Percentiles rank a stretch among this genome's conserved stretches.
These are phyloP conservation scores for Hippocampus zosterae DNA, from an alignment of 2,113 vertebrate species.

Conservation along the genomic window DNA sequence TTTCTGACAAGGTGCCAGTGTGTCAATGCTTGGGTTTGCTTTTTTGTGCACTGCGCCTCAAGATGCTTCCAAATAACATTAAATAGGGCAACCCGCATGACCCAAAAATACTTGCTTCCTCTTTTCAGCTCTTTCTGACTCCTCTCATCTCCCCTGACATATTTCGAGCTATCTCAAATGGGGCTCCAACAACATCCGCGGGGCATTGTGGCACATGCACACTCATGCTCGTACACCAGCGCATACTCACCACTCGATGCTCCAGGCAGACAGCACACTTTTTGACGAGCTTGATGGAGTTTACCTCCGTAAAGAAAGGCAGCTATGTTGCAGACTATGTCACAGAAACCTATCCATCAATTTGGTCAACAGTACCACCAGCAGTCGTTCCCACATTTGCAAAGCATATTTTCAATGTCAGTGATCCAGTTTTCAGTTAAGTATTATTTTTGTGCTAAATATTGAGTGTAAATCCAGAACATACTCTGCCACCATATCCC, in stretches of 20 bases:
- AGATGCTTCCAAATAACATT: slow-evolving; percentile 44
- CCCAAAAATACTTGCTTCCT: slow-evolving; percentile 59
- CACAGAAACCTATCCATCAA: slow-evolving; percentile 37
- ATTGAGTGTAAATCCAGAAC: slow-evolving; percentile 21
- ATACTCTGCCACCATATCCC: neutral
- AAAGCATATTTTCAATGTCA: neutral
- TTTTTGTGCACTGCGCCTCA: slow-evolving; percentile 12
- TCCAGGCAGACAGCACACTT: slow-evolving; percentile 55
- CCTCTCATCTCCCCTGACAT: slow-evolving; percentile 37
- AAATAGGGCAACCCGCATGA: slow-evolving; percentile 67
- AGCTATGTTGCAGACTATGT: slow-evolving; percentile 48
- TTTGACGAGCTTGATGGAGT: slow-evolving; percentile 50
- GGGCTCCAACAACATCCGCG: slow-evolving; percentile 59
- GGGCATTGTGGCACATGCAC: slow-evolving; percentile 55
- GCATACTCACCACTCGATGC: slow-evolving; percentile 38
- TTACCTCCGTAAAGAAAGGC: slow-evolving; percentile 55
- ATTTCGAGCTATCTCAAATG: slow-evolving; percentile 42
- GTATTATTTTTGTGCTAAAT: neutral
- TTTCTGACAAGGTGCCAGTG: slow-evolving; percentile 2
- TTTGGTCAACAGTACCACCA: slow-evolving; percentile 28
- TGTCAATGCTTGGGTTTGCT: slow-evolving; percentile 3
- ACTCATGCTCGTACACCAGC: slow-evolving; percentile 24
- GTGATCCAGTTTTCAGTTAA: slow-evolving; percentile 7
- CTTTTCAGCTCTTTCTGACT: slow-evolving; percentile 45
- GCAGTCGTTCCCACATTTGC: slow-evolving; percentile 26